Evolutionary conservation across 2,797 vertebrate genomes (phyloP).

Genomic region (Epinephelus awoara): DNA sequence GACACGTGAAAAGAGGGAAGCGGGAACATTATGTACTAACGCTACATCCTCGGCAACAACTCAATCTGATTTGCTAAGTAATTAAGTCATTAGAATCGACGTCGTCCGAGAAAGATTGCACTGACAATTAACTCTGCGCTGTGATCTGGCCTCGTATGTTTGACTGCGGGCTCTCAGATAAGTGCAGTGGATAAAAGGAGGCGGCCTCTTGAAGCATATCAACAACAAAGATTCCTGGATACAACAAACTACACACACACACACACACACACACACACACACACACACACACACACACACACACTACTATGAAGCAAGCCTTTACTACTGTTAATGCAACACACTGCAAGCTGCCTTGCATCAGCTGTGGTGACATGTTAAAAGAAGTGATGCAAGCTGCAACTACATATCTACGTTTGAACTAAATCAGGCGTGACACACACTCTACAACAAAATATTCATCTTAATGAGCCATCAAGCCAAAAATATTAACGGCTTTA

Average conservation of each 20-base stretch:
- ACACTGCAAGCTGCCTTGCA: conserved; percentile 54
- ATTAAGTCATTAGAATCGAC: neutral
- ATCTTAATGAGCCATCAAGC: conserved; percentile 11
- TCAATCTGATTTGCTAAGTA: neutral
- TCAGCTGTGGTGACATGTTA: conserved; percentile 44
- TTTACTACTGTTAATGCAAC: conserved; percentile 45
- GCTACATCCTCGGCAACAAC: neutral
- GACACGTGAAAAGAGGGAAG: neutral
- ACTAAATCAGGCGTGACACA: neutral
- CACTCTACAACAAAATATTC: neutral
- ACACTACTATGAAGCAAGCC: neutral
- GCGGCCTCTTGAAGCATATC: conserved; percentile 4
- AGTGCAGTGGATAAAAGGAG: conserved; percentile 11
- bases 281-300: neutral
- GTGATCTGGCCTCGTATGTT: neutral
- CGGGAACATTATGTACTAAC: neutral
- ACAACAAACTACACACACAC: neutral
- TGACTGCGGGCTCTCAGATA: conserved; percentile 13
- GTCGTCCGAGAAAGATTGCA: neutral
- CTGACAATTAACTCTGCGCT: neutral
- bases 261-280: neutral
- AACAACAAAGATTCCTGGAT: conserved; percentile 26
- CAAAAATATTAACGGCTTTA: neutral
- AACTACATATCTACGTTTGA: neutral
- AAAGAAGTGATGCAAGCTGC: conserved; percentile 54